Base-by-base conservation (phyloP, 2,113 vertebrate species). In the Echinops telfairi region DNA sequence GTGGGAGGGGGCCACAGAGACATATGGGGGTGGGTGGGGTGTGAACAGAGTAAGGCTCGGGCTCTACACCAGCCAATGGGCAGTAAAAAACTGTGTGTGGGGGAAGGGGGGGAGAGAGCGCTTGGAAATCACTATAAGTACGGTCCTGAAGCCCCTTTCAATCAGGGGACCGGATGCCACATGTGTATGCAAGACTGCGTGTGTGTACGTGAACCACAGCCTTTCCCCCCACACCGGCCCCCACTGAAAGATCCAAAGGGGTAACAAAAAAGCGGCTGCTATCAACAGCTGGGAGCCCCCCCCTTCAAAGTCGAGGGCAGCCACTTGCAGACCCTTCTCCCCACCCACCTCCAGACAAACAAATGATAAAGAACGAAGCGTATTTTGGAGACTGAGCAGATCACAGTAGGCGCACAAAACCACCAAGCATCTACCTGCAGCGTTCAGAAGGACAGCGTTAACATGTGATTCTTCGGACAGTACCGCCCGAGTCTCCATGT, bases 331-430 rank as follows among this genome's bases (percentile, higher is more conserved):
- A 38, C 31, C 29, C 14, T 29, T 66, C 60, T 20, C 11, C 27
- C 85, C 40, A 82, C 20, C 33, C 38, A 20, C 33, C 8, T 5
- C 9, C 47, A 57, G 95, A 96, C 88, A 93, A 92, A 97, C 95
- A 25, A 66, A 93, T 88, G 22, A 94, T 83, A n/a, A 85, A 88
- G 93, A 95, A 95, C 96, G 96, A 92, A 96, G 76, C 86, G 58
- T 23, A 93, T 47, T 94, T 88, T 40, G n/a, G n/a, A 38, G 43
- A 91, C 25, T 62, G 60, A 86, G 62, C 23, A 80, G 6, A 89
- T 80, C 23, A 83, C 89, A 86, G 73, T 17, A 2, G 47, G 11
- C 57, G 19, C 29, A 12, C 31, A 89, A 64, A 83, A 33, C 20
- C n/a, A 79, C 4, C n/a, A n/a, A 77, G 11, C 29, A 23, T 57